Evolutionary conservation across 2,797 vertebrate species (phyloP), one percentile per base, ranked within the genome.

Genomic region (Cirrhinus mrigala): DNA sequence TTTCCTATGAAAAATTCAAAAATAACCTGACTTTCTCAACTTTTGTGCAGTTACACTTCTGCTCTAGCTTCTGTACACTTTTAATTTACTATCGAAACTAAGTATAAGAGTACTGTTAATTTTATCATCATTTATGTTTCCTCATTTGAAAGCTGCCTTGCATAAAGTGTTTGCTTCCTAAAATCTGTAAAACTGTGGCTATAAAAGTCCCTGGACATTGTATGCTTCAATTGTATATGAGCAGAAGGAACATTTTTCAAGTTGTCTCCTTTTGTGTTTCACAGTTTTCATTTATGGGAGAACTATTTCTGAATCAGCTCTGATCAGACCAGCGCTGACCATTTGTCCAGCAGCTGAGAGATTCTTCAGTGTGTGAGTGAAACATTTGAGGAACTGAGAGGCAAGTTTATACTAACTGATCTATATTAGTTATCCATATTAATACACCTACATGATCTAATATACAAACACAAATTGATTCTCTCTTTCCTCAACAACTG

Each of bases 261-360:
- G 52, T 75, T 37, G 27, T 76, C 73, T 56, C 11, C 20, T n/a
- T 56, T 56, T 37, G 27, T 54, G 29, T 75, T 54, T 37, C 50
- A 75, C 27, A 54, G 48, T 14, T 37, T 37, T 58, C 1, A 76
- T 56, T 56, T 37, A 75, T 18, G 18, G 24, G 22, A 44, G 3
- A 58, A 77, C 14, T 60, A n/a, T 79, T 58, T 58, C 18, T 60
- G 40, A 70, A 64, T 77, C 80, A 78, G 48, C 70, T 81, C 20
- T 64, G 44, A 86, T 29, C 74, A 64, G 3, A 62, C 81, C 44
- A 74, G 40, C 15, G n/a, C 70, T 68, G 20, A 48, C 4, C 68
- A 62, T 78, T 71, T 83, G 80, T 79, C 54, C 44, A 29, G 44
- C 66, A 71, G 80, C 64, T 82, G 80, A 60, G 14, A 70, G 54